These are phyloP conservation scores for Smittia aterrima DNA, from an alignment of 2,888 invertebrate genomes.

Conservation along the genomic window DNA sequence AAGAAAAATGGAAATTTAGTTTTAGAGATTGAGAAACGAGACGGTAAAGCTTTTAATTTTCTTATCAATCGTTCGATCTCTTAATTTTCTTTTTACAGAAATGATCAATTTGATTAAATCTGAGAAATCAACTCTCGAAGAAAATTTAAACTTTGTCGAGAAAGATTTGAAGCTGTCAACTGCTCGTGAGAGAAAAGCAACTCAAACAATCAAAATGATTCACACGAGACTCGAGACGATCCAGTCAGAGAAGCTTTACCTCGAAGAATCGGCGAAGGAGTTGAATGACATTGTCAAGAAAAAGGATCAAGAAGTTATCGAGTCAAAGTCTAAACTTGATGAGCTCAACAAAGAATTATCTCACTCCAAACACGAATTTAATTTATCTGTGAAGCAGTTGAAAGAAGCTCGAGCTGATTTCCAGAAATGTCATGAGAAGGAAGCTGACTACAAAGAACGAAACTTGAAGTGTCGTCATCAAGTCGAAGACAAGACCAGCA, in stretches of 20 bases:
- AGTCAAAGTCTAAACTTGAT: not conserved
- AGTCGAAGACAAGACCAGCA: too few species aligned
- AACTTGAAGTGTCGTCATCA: too few species aligned
- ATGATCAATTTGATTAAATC: not conserved
- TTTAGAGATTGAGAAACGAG: not conserved
- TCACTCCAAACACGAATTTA: not conserved
- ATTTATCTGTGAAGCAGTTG: not conserved
- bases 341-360: not conserved
- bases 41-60: not conserved
- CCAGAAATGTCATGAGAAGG: not conserved
- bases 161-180: not conserved
- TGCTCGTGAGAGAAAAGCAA: slow-evolving; percentile 16
- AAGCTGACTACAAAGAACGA: too few species aligned
- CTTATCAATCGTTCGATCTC: not conserved
- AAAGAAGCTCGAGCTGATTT: slow-evolving; percentile 2
- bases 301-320: not conserved
- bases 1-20: not conserved
- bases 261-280: not conserved
- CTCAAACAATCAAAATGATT: not conserved
- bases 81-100: not conserved
- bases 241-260: slow-evolving; percentile 8
- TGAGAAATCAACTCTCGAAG: not conserved
- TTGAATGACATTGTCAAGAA: not conserved
- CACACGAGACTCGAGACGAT: slow-evolving; percentile 5
- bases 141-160: not conserved